phyloP scores from a whole-genome alignment of 2,113 vertebrate genomes.

The Eonycteris spelaea region DNA sequence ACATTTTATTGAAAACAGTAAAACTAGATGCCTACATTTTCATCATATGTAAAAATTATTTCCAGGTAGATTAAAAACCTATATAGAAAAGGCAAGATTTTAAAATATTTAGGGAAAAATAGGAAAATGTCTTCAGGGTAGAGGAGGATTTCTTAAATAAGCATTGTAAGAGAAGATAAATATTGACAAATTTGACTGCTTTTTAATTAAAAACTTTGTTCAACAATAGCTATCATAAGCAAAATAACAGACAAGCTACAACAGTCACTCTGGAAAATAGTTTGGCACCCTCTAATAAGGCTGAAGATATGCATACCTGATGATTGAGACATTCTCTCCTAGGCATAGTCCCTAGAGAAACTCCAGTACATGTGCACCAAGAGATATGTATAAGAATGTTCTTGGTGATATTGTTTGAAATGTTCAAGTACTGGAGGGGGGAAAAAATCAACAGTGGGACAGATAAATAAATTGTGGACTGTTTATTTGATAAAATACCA shows the following conservation, averaged over 20 bases:
- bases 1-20: background rate
- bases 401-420: background rate
- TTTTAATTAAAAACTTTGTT: constrained; percentile 45
- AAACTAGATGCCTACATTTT: background rate
- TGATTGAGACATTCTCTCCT: constrained; percentile 24
- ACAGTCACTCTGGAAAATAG: constrained; percentile 11
- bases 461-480: background rate
- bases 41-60: background rate
- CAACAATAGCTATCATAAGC: constrained; percentile 9
- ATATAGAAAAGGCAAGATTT: background rate
- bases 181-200: background rate
- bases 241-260: constrained; percentile 22
- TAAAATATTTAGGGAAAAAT: background rate
- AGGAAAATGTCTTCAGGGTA: constrained; percentile 7
- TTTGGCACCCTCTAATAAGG: background rate
- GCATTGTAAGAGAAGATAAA: background rate
- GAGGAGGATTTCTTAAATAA: constrained; percentile 30
- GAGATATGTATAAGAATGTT: background rate
- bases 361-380: background rate
- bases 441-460: background rate
- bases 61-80: background rate
- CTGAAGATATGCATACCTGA: background rate
- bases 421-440: background rate
- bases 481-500: background rate
- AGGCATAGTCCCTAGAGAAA: background rate